phyloP scores from a whole-genome alignment of 2,888 invertebrate genomes.

The Drosophila kambysellisi region DNA sequence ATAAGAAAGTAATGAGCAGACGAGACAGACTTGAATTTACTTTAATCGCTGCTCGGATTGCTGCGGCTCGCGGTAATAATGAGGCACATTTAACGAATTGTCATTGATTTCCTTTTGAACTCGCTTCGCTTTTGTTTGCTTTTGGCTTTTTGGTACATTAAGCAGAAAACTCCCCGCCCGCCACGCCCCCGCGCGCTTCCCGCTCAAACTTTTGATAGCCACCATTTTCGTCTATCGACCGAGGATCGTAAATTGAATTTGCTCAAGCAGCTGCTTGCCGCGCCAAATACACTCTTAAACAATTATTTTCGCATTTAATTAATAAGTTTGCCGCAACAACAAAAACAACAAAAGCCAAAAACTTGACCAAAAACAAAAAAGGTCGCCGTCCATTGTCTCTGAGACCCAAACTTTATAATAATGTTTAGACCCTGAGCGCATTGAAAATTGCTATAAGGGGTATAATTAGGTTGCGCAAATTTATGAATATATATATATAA shows the following conservation, averaged over 20 bases:
- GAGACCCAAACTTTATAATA: conserved; percentile 52
- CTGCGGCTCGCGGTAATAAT: conserved; percentile 47
- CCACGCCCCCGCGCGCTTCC: background rate
- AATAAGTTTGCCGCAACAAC: conserved; percentile 61
- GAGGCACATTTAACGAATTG: conserved; percentile 64
- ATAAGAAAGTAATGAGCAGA: conserved; percentile 53
- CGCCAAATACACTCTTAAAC: conserved; percentile 46
- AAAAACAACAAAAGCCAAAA: conserved; percentile 29
- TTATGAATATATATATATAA: background rate
- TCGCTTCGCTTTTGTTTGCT: conserved; percentile 57
- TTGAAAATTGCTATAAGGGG: background rate
- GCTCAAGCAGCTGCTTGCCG: conserved; percentile 41
- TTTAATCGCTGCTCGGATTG: conserved; percentile 60
- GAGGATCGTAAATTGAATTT: conserved; percentile 72
- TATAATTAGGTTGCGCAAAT: background rate
- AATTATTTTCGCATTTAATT: conserved; percentile 71
- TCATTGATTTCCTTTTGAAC: conserved; percentile 78
- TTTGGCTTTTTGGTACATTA: conserved; percentile 63
- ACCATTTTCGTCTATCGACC: conserved; percentile 15
- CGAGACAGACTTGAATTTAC: conserved; percentile 47
- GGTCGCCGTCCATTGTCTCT: conserved; percentile 46
- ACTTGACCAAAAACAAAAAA: conserved; percentile 29
- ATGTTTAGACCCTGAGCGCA: conserved; percentile 12
- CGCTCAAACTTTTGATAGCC: background rate
- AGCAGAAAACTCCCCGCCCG: conserved; percentile 19